A percentile compares a stretch with the other conserved stretches of the same genome.
These are phyloP conservation scores for Andrena cerasifolii DNA, from an alignment of 1,140 invertebrate genomes.

Conservation along the genomic window DNA sequence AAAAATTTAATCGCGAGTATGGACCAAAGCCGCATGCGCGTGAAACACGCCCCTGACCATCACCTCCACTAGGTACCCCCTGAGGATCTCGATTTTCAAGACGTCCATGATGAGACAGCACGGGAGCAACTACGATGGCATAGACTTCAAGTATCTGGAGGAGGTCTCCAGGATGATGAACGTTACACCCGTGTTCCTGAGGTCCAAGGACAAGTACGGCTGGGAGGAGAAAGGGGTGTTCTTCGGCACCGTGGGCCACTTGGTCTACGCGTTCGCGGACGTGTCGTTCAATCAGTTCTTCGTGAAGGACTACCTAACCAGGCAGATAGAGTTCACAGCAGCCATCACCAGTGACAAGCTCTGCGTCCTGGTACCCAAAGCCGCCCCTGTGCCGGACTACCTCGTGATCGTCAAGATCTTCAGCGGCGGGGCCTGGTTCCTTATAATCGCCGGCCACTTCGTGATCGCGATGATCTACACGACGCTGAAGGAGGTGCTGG, in stretches of 20 bases:
- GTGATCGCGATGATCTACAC: conserved; percentile 17
- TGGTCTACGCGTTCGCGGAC: conserved; percentile 4
- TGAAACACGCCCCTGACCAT: too few relatives aligned
- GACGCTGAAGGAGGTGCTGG: background rate
- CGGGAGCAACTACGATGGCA: background rate
- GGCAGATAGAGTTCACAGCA: conserved; percentile 3
- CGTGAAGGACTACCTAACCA: conserved; percentile 29
- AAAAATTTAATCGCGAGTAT: too few relatives aligned
- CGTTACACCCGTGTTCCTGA: background rate
- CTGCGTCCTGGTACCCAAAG: conserved; percentile 28
- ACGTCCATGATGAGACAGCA: background rate
- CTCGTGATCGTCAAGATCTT: conserved; percentile 35
- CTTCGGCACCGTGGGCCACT: conserved; percentile 4
- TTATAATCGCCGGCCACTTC: conserved; percentile 1
- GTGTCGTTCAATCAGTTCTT: conserved; percentile 43
- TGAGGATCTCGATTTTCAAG: conserved; percentile 35
- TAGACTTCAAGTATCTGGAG: conserved; percentile 20
- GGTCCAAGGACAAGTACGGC: background rate
- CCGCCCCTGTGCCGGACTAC: background rate
- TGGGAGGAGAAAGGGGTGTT: conserved; percentile 27
- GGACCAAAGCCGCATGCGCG: too few relatives aligned
- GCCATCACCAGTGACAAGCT: conserved; percentile 14
- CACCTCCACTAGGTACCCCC: too few relatives aligned
- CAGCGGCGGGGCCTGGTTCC: background rate
- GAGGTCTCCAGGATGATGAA: conserved; percentile 23